Evolutionary conservation across 2,888 invertebrate genomes (phyloP), one percentile per base, ranked within the genome.

Genomic region (Sarcophaga rosellei): DNA sequence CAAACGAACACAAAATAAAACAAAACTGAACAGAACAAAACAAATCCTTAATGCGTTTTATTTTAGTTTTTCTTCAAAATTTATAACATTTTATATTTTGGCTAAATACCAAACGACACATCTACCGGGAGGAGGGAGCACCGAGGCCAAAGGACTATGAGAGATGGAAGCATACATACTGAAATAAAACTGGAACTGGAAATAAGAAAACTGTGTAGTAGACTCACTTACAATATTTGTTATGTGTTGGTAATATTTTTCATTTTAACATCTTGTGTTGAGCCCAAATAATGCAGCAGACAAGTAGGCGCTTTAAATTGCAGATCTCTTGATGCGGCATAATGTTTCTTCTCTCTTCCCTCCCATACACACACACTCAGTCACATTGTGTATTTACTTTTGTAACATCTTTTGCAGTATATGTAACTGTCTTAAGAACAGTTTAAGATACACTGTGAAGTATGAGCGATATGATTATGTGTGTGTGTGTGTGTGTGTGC

Each of bases 241-340:
- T 75, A 89, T 88, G 88, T 90, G 89, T 88, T 87, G 88, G 84
- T 81, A 86, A 81, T 83, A 79, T 80, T 78, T 83, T 80, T 85
- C 82, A 81, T 65, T 77, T 78, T 83, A 81, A 78, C 81, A 84
- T 86, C 68, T 76, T 76, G 63, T 81, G 57, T 79, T 76, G 21
- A 25, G 57, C 25, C 61, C 44, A 45, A 63, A 73, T 61, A 70
- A 74, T 90, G 91, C 90, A 91, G 90, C 88, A 92, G 91, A 92
- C 91, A 91, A 89, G 88, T 91, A 90, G 91, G 91, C 91, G 91
- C 91, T 91, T 81, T 88, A 89, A 89, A 90, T 89, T 91, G 91
- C 91, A 90, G 91, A 92, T 89, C 88, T 87, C 17, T 75, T 82
- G 82, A 84, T 85, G 87, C 88, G 88, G 88, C 84, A 86, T 81